These are phyloP conservation scores for Orycteropus afer DNA, from an alignment of 2,113 vertebrate species.

Conservation along the genomic window DNA sequence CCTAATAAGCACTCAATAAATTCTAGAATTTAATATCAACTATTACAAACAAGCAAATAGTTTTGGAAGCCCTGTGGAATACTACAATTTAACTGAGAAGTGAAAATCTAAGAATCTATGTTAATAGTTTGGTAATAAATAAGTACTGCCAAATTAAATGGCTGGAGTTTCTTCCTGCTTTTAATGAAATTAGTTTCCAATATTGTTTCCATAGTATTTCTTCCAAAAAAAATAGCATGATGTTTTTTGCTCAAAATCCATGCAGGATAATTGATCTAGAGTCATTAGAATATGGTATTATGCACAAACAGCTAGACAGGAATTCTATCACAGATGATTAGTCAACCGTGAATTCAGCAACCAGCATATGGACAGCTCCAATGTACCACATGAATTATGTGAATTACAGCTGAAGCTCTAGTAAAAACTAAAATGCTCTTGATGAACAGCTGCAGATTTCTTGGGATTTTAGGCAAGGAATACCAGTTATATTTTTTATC, in stretches of 20 bases:
- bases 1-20: background rate
- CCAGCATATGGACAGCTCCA: constrained; percentile 64
- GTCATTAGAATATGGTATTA: constrained; percentile 71
- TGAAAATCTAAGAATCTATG: background rate
- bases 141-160: background rate
- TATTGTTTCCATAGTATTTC: constrained; percentile 50
- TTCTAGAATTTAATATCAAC: background rate
- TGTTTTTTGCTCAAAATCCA: constrained; percentile 63
- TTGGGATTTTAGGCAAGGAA: constrained; percentile 52
- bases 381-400: background rate
- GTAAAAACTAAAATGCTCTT: background rate
- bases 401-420: constrained; percentile 46
- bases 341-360: constrained; percentile 71
- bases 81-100: background rate
- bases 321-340: constrained; percentile 74
- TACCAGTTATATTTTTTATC: constrained; percentile 59
- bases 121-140: constrained; percentile 22
- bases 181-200: constrained; percentile 45
- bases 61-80: background rate
- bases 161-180: background rate
- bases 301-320: constrained; percentile 73
- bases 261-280: constrained; percentile 49
- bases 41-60: background rate
- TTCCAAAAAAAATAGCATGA: constrained; percentile 49
- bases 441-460: constrained; percentile 64